Evolutionary conservation across 92 coral and sea anemone species (phyloP).

Genomic region (Zoanthus sansibaricus): DNA sequence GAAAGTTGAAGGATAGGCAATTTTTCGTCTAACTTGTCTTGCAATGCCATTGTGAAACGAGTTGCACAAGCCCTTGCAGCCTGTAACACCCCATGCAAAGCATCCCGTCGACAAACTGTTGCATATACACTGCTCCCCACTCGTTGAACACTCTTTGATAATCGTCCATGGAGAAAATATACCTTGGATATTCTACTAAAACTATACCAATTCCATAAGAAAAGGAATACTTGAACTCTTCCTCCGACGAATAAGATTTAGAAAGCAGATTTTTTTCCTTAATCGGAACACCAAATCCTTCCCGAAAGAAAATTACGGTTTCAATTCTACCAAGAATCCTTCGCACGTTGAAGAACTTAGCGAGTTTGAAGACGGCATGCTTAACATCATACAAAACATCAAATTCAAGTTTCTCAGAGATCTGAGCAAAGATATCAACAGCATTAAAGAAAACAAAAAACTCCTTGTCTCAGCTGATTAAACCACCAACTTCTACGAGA

Average conservation of each 20-base stretch:
- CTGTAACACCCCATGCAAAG: no score
- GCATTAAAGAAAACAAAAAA: not conserved
- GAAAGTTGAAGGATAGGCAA: no score
- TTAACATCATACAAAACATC: not conserved
- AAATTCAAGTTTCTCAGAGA: conserved; percentile 6
- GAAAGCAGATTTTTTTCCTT: not conserved
- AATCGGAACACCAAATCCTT: not conserved
- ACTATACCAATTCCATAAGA: not conserved
- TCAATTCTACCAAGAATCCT: conserved; percentile 19
- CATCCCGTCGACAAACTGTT: no score
- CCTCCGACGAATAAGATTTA: not conserved
- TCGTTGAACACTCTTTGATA: no score
- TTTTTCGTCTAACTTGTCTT: no score
- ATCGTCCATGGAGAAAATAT: no score
- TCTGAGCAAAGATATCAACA: not conserved
- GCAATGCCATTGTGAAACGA: no score
- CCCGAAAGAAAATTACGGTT: not conserved
- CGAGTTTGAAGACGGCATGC: not conserved
- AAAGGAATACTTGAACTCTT: not conserved
- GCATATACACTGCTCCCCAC: no score
- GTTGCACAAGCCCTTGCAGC: no score
- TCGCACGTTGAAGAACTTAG: not conserved
- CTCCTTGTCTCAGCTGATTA: no score
- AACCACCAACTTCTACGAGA: not conserved
- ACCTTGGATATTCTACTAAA: not conserved